Evolutionary conservation across 37 sponge, comb jelly and placozoan species (phyloP).

Genomic region (Hormiphora californensis): DNA sequence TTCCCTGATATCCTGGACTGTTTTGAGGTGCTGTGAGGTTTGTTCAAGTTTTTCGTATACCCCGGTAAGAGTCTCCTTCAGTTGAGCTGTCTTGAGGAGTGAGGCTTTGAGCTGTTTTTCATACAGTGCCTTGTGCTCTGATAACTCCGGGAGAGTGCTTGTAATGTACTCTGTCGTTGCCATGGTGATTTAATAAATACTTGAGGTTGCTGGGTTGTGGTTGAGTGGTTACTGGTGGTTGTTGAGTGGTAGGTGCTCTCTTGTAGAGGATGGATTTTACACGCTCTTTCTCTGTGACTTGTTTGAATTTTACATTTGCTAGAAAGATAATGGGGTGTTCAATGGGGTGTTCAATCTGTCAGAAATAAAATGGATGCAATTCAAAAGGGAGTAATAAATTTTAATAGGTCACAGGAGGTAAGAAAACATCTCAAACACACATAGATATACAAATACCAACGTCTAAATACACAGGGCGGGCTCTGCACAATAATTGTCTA

Average conservation of each 20-base stretch:
- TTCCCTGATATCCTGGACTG: not conserved
- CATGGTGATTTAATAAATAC: no score
- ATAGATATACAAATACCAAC: no score
- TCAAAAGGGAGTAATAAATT: no score
- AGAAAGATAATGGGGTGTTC: no score
- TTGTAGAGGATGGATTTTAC: not conserved
- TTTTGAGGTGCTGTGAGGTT: not conserved
- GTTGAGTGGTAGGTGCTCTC: not conserved
- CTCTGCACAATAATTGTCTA: no score
- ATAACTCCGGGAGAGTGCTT: constrained; percentile 4
- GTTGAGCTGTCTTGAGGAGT: not conserved
- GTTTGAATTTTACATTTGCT: no score
- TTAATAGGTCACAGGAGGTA: no score
- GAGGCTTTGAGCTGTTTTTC: not conserved
- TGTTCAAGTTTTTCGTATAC: not conserved
- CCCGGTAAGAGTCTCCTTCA: not conserved
- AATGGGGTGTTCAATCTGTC: no score
- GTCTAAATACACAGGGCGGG: no score
- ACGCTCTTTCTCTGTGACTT: no score
- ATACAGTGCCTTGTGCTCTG: not conserved
- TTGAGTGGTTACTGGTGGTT: not conserved
- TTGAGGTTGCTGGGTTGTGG: not conserved
- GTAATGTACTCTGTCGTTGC: not conserved
- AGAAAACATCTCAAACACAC: no score
- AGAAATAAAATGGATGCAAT: no score